These are phyloP conservation scores for Pristionchus japonicus DNA, from an alignment of 2,888 invertebrate species.

Conservation along the genomic window DNA sequence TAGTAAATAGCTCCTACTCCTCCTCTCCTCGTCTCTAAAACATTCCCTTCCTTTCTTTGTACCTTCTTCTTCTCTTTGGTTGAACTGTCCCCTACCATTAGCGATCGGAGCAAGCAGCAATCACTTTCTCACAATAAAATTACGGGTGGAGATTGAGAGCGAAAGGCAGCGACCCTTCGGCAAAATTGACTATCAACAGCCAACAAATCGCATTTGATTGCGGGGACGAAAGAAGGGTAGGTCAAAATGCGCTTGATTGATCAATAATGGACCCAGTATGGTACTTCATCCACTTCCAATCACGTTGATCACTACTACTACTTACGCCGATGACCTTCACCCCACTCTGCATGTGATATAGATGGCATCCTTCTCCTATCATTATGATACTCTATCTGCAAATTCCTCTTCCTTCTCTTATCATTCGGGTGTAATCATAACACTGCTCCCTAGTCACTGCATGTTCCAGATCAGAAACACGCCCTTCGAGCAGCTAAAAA, in stretches of 20 bases:
- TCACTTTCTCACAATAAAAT: slow-evolving; percentile 26
- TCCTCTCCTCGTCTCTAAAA: no score
- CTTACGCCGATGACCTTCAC: slow-evolving; percentile 4
- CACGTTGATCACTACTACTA: slow-evolving; percentile 23
- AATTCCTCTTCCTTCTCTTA: not conserved
- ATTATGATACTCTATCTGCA: no score
- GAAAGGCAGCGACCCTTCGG: not conserved
- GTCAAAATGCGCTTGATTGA: no score
- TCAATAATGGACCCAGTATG: no score
- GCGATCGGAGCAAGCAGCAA: not conserved
- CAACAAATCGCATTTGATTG: not conserved
- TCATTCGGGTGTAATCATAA: slow-evolving; percentile 20
- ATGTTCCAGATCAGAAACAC: not conserved
- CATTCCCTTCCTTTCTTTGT: slow-evolving; percentile 31
- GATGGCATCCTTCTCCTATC: not conserved
- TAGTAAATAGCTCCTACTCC: slow-evolving; percentile 26
- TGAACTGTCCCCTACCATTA: slow-evolving; percentile 15
- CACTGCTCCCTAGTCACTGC: no score
- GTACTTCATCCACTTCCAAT: not conserved
- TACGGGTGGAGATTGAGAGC: not conserved
- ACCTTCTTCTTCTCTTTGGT: not conserved
- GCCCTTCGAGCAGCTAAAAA: not conserved
- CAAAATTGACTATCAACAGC: not conserved
- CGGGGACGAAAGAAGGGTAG: no score
- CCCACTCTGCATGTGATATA: slow-evolving; percentile 2